Evolutionary conservation across 2,113 vertebrate species (phyloP).

Genomic region (Gracilinanus agilis): DNA sequence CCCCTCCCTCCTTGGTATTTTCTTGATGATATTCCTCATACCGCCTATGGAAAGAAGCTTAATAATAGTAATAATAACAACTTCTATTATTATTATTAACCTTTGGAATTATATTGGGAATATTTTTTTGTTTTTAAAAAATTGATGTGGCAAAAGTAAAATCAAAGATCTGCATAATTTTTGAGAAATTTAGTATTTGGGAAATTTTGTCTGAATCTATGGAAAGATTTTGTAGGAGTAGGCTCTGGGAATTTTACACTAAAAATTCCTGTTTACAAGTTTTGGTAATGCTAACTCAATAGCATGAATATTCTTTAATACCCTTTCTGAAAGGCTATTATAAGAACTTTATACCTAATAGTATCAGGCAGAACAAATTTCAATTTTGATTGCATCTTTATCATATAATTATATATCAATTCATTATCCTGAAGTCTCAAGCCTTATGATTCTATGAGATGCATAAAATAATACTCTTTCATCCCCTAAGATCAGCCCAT

Average conservation of each 20-base stretch:
- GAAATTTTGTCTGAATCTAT: slow-evolving; percentile 15
- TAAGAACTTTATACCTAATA: not conserved
- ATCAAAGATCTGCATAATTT: not conserved
- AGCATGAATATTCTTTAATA: slow-evolving; percentile 16
- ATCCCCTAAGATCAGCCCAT: not conserved
- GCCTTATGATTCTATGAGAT: slow-evolving; percentile 18
- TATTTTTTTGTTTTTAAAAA: slow-evolving; percentile 11
- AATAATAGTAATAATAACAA: no score
- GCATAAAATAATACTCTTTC: slow-evolving; percentile 37
- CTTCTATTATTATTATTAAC: slow-evolving; percentile 42
- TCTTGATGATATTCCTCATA: not conserved
- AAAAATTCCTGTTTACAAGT: not conserved
- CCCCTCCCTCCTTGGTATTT: not conserved
- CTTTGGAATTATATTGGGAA: slow-evolving; percentile 25
- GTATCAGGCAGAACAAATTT: not conserved
- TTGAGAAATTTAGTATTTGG: slow-evolving; percentile 21
- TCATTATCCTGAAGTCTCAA: not conserved
- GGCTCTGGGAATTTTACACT: not conserved
- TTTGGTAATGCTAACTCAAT: not conserved
- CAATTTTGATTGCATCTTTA: slow-evolving; percentile 27
- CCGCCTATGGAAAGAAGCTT: slow-evolving; percentile 30
- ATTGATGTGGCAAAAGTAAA: slow-evolving; percentile 13
- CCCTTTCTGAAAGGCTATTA: slow-evolving; percentile 28
- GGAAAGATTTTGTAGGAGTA: not conserved
- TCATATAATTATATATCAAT: slow-evolving; percentile 34